Percentiles rank a stretch among this genome's conserved stretches.
Conservation (phyloP, 2,113 vertebrate genomes). For the Pangasianodon hypophthalmus region DNA sequence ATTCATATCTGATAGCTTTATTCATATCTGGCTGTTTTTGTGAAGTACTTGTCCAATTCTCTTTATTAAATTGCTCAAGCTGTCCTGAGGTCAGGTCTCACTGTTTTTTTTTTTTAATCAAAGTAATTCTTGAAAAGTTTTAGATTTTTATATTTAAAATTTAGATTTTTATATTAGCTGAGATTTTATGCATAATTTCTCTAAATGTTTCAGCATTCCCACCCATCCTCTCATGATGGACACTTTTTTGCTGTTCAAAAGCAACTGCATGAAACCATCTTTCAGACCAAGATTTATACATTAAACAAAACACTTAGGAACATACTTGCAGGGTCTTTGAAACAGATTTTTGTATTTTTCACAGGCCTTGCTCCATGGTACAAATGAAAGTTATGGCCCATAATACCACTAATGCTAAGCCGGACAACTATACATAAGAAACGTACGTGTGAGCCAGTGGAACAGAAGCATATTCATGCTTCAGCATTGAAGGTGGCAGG, state of each 20-base stretch:
- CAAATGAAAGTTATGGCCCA: background rate
- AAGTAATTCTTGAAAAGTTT: background rate
- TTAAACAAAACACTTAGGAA: background rate
- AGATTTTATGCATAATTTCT: background rate
- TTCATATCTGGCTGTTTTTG: background rate
- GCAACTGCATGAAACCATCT: background rate
- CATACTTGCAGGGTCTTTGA: background rate
- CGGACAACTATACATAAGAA: background rate
- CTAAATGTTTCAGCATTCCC: background rate
- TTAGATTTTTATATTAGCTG: background rate
- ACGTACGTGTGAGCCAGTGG: slow-evolving; percentile 77
- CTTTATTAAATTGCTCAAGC: background rate
- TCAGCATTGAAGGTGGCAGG: slow-evolving; percentile 77
- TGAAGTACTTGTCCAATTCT: background rate
- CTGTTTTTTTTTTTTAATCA: background rate
- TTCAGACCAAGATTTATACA: background rate
- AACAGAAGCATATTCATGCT: slow-evolving; percentile 79
- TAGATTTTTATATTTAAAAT: background rate
- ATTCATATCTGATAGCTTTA: background rate
- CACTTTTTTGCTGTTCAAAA: background rate
- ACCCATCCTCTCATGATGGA: background rate
- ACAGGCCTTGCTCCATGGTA: background rate
- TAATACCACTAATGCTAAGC: background rate
- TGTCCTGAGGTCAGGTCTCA: background rate
- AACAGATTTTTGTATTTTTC: background rate